Conservation (phyloP, 2,113 vertebrate genomes). For the Ictalurus punctatus region DNA sequence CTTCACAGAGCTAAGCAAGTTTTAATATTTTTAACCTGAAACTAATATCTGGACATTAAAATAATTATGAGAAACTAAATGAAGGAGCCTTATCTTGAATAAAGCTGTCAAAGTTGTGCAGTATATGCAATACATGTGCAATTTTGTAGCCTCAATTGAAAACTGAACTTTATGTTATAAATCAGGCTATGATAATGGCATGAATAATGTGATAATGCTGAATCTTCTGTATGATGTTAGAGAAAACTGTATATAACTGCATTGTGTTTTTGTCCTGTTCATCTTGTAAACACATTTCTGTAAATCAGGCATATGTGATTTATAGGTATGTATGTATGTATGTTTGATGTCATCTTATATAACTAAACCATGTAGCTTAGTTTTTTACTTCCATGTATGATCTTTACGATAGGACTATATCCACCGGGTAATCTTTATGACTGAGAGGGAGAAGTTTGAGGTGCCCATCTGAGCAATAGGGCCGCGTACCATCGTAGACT, state of each 20-base stretch:
- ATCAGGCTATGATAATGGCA: too few relatives aligned
- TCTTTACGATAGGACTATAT: conserved; percentile 78
- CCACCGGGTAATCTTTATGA: conserved; percentile 77
- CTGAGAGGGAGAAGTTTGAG: conserved; percentile 78
- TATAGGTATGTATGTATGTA: too few relatives aligned
- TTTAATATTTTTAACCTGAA: neutral
- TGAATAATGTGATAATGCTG: too few relatives aligned
- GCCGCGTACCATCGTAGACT: conserved; percentile 78
- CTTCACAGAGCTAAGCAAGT: neutral
- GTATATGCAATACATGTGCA: neutral
- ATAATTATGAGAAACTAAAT: neutral
- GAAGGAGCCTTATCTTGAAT: neutral
- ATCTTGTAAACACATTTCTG: neutral
- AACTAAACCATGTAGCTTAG: neutral
- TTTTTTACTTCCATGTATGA: neutral
- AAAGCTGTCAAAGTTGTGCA: neutral
- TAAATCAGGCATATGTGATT: neutral
- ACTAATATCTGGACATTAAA: too few relatives aligned
- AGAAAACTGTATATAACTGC: neutral
- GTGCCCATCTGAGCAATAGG: conserved; percentile 80
- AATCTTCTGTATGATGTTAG: too few relatives aligned
- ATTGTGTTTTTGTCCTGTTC: neutral
- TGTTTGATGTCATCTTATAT: neutral
- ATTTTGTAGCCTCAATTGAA: neutral
- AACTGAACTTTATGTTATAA: too few relatives aligned